Percentiles rank a stretch among this genome's conserved stretches.
Evolutionary conservation across 2,888 invertebrate genomes (phyloP).

Genomic region (Aporophyla lueneburgensis): DNA sequence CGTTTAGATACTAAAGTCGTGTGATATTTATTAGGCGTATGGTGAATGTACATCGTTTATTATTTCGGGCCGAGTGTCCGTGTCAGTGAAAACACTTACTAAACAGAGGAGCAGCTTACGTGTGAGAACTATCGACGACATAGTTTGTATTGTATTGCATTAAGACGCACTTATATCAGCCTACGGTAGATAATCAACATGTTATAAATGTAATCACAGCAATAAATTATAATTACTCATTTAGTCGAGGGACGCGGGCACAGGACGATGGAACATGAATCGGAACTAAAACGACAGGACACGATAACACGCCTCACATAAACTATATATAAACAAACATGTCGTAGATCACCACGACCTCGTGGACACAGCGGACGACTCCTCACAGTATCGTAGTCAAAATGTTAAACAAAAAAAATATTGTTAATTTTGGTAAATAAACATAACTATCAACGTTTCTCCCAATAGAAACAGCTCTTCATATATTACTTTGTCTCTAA

Average conservation of each 20-base stretch:
- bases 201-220: conserved; percentile 90
- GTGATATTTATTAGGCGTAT: conserved; percentile 43
- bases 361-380: conserved; percentile 72
- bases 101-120: conserved; percentile 51
- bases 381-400: conserved; percentile 77
- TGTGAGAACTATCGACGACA: conserved; percentile 61
- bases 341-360: conserved; percentile 71
- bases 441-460: conserved; percentile 87
- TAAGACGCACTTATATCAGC: conserved; percentile 64
- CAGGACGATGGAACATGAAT: conserved; percentile 84
- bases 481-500: conserved; percentile 88
- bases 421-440: conserved; percentile 89
- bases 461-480: conserved; percentile 88
- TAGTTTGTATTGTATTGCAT: conserved; percentile 59
- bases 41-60: conserved; percentile 49
- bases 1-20: conserved; percentile 61
- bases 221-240: conserved; percentile 87
- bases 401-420: conserved; percentile 79
- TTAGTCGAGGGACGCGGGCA: conserved; percentile 80
- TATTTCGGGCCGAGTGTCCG: conserved; percentile 52
- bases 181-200: conserved; percentile 77
- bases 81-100: conserved; percentile 52
- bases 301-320: conserved; percentile 85
- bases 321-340: conserved; percentile 85
- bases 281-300: conserved; percentile 84